phyloP scores from a whole-genome alignment of 2,797 vertebrate genomes.

The Sebastes ruberrimus region DNA sequence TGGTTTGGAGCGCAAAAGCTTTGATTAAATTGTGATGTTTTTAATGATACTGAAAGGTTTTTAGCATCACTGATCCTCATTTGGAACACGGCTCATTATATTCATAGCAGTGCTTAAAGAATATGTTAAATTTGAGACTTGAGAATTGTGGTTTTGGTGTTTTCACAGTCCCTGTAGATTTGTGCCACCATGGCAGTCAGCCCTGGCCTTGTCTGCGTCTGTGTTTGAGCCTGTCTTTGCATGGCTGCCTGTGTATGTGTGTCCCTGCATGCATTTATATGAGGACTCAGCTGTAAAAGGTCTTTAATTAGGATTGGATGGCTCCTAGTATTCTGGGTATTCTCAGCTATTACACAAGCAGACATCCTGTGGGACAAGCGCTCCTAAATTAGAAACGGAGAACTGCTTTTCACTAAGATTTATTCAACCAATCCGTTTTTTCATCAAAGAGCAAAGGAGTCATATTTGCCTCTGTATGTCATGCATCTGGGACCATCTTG shows the following conservation, averaged over 20 bases:
- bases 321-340: slow-evolving; percentile 51
- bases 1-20: neutral
- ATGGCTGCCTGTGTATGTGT: neutral
- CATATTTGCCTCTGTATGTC: neutral
- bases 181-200: neutral
- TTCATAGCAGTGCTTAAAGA: neutral
- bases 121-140: neutral
- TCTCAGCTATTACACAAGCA: slow-evolving; percentile 54
- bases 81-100: neutral
- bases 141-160: neutral
- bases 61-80: neutral
- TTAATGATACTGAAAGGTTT: neutral
- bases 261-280: slow-evolving; percentile 22
- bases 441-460: slow-evolving; percentile 30
- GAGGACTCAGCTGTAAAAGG: slow-evolving; percentile 68
- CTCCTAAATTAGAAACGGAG: slow-evolving; percentile 57
- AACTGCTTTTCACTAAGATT: slow-evolving; percentile 42
- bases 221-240: neutral
- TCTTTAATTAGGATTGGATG: slow-evolving; percentile 73
- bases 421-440: slow-evolving; percentile 45
- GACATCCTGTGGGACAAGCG: slow-evolving; percentile 47
- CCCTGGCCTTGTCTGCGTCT: neutral
- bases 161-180: neutral
- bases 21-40: neutral
- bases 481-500: slow-evolving; percentile 18